Conservation (phyloP, 2,888 invertebrate species). For the Pseudococcus jackbeardsleyi region DNA sequence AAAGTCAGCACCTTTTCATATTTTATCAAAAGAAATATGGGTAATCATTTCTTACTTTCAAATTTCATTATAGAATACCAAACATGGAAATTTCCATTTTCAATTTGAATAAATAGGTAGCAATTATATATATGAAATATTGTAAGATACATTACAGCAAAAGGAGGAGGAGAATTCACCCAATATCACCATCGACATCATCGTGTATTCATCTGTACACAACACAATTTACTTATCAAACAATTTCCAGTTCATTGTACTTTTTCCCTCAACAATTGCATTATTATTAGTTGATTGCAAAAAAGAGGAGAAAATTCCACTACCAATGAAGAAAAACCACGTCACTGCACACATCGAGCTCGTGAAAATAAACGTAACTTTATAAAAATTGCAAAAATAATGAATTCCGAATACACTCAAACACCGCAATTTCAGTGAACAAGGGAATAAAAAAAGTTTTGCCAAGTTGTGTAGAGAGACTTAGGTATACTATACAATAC, state of each 20-base stretch:
- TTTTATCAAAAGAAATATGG: neutral
- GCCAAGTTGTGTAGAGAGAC: neutral
- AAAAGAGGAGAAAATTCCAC: neutral
- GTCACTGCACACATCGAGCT: neutral
- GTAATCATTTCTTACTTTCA: neutral
- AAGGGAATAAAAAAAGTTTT: neutral
- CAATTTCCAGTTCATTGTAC: neutral
- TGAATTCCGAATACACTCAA: neutral
- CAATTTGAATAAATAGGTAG: neutral
- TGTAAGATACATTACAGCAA: neutral
- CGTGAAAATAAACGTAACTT: neutral
- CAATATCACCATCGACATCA: neutral
- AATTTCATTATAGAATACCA: slow-evolving; percentile 5
- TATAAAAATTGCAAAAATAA: slow-evolving; percentile 26
- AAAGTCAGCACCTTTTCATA: neutral
- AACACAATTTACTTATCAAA: neutral
- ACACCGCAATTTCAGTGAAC: neutral
- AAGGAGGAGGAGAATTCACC: neutral
- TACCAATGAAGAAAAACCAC: neutral
- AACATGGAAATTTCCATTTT: neutral
- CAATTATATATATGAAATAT: neutral
- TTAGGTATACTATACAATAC: neutral
- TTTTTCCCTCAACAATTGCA: neutral
- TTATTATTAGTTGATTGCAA: neutral
- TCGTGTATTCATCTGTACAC: neutral